phyloP scores from a whole-genome alignment of 2,797 vertebrate species.

The Tachyglossus aculeatus region DNA sequence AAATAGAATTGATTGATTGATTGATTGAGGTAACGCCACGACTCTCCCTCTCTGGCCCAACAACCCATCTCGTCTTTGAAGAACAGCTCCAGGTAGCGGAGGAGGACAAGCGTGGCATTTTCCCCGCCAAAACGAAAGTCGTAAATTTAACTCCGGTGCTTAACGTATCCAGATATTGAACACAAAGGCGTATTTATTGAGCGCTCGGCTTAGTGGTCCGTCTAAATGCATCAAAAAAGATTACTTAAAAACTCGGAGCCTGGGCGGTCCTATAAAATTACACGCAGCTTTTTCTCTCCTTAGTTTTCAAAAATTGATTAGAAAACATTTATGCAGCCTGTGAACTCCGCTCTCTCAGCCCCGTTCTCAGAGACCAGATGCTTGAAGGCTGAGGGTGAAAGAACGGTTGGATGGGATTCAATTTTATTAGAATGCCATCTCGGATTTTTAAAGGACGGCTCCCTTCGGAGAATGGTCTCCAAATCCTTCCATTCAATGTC shows the following conservation, averaged over 20 bases:
- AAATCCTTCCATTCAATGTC: too few species aligned
- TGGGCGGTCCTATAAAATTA: conserved; percentile 74
- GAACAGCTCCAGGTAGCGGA: conserved; percentile 74
- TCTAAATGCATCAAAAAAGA: conserved; percentile 79
- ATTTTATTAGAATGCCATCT: conserved; percentile 61
- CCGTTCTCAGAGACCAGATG: conserved; percentile 16
- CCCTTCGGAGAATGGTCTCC: conserved; percentile 42
- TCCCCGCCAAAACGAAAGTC: conserved; percentile 78
- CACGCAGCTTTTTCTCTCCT: conserved; percentile 21
- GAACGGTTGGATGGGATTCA: conserved; percentile 36
- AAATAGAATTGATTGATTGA: too few species aligned
- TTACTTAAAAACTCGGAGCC: conserved; percentile 75
- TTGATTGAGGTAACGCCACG: conserved; percentile 48
- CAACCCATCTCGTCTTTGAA: conserved; percentile 70
- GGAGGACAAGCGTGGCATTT: conserved; percentile 76
- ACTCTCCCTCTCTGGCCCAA: conserved; percentile 64
- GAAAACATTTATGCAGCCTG: conserved; percentile 55
- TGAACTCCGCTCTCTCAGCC: conserved; percentile 27
- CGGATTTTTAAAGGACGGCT: conserved; percentile 51
- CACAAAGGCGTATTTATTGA: conserved; percentile 78
- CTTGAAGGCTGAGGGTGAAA: conserved; percentile 34
- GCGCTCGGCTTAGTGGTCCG: conserved; percentile 76
- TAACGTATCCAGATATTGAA: conserved; percentile 80
- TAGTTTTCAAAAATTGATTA: conserved; percentile 51
- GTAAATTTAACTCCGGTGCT: conserved; percentile 77